A percentile compares a stretch with the other conserved stretches of the same genome.
Evolutionary conservation across 2,888 invertebrate species (phyloP).

Genomic region (Podabrus alpinus): DNA sequence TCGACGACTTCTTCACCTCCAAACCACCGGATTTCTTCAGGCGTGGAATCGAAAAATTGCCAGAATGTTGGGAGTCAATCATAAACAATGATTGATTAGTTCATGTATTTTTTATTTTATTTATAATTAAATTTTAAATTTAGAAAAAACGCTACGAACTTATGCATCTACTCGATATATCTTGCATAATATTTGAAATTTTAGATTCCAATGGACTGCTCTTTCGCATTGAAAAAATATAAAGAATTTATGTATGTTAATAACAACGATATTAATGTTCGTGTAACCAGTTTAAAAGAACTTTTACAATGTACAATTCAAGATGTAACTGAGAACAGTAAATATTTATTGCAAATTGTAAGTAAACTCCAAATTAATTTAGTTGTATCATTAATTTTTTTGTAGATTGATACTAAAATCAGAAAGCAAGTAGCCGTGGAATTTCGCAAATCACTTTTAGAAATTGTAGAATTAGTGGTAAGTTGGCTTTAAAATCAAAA

Average conservation of each 20-base stretch:
- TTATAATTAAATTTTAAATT: no score
- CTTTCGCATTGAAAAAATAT: slow-evolving; percentile 72
- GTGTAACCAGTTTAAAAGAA: slow-evolving; percentile 78
- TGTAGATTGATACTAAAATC: neutral
- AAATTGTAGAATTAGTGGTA: neutral
- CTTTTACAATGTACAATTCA: slow-evolving; percentile 55
- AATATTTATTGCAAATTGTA: neutral
- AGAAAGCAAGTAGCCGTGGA: neutral
- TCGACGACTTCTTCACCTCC: no score
- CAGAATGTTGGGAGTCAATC: no score
- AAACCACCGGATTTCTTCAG: no score
- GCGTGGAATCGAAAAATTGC: no score
- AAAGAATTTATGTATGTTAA: slow-evolving; percentile 71
- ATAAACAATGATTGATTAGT: no score
- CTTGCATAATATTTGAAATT: neutral
- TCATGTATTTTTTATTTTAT: no score
- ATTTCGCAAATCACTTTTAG: neutral
- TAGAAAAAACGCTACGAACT: no score
- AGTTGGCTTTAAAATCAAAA: no score
- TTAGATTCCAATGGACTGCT: slow-evolving; percentile 80
- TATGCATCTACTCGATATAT: no score
- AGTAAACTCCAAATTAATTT: neutral
- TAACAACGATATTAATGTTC: slow-evolving; percentile 63
- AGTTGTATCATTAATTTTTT: neutral
- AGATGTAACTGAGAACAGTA: neutral